phyloP scores from a whole-genome alignment of 2,113 vertebrate genomes.

The Toxotes chatareus region DNA sequence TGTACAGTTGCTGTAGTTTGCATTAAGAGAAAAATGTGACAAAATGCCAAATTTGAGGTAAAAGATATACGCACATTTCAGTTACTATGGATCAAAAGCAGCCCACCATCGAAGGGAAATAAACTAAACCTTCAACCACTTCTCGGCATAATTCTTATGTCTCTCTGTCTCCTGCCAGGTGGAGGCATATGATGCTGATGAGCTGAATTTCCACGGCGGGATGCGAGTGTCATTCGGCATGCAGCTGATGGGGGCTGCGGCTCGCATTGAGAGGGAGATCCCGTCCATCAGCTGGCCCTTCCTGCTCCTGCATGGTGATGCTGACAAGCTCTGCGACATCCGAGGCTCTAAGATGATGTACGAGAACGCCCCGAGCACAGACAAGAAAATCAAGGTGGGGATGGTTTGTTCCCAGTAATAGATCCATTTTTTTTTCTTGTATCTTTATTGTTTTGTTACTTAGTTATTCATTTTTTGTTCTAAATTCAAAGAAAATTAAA shows the following conservation, averaged over 20 bases:
- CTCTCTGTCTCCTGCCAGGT: slow-evolving; percentile 81
- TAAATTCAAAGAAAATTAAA: not conserved
- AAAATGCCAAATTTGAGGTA: not conserved
- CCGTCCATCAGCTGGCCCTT: slow-evolving; percentile 91
- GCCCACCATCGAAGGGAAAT: not conserved
- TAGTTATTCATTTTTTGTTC: not conserved
- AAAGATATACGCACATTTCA: no score
- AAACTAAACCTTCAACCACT: not conserved
- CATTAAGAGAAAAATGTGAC: not conserved
- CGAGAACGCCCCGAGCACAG: slow-evolving; percentile 87
- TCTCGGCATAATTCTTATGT: not conserved
- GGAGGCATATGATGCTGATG: slow-evolving; percentile 88
- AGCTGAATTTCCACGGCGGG: slow-evolving; percentile 89
- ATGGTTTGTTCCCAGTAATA: not conserved
- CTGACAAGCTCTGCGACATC: slow-evolving; percentile 93
- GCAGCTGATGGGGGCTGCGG: slow-evolving; percentile 89
- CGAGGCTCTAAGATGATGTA: slow-evolving; percentile 90
- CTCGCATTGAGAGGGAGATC: slow-evolving; percentile 88
- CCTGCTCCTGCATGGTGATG: slow-evolving; percentile 92
- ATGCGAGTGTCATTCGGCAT: slow-evolving; percentile 91
- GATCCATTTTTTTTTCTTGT: not conserved
- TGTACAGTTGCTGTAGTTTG: not conserved
- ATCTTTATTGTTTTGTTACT: no score
- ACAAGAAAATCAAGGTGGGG: slow-evolving; percentile 94
- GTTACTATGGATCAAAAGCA: not conserved